Evolutionary conservation across 2,113 vertebrate genomes (phyloP).

Genomic region (Mesocricetus auratus): DNA sequence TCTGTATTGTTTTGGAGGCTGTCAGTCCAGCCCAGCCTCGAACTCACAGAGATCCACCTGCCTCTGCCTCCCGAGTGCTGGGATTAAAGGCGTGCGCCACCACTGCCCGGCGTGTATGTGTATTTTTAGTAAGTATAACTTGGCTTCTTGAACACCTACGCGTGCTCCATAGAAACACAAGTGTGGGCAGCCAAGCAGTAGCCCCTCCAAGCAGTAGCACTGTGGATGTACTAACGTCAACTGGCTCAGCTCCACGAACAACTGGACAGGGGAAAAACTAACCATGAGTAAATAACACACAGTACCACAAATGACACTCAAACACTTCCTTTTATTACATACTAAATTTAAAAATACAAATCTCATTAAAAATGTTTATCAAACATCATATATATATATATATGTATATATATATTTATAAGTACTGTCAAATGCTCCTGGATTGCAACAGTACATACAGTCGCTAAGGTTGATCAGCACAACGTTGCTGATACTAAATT

Average conservation of each 20-base stretch:
- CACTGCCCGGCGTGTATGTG: no score
- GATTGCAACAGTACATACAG: constrained; percentile 85
- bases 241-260: constrained; percentile 6
- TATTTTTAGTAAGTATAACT: constrained; percentile 53
- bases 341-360: constrained; percentile 90
- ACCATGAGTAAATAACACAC: constrained; percentile 42
- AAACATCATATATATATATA: constrained; percentile 86
- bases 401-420: constrained; percentile 72
- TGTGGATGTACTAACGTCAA: neutral
- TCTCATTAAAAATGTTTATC: constrained; percentile 91
- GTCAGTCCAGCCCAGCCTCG: no score
- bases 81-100: no score
- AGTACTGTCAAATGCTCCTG: constrained; percentile 85
- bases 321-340: constrained; percentile 89
- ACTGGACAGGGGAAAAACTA: constrained; percentile 34
- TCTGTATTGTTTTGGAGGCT: no score
- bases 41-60: no score
- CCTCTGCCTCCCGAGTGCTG: no score
- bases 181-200: neutral
- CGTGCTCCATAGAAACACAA: neutral
- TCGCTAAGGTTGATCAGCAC: constrained; percentile 82
- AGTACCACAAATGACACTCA: constrained; percentile 73
- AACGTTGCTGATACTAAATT: constrained; percentile 81
- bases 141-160: constrained; percentile 24
- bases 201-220: neutral